A percentile compares a stretch with the other conserved stretches of the same genome.
phyloP scores from a whole-genome alignment of 2,113 vertebrate genomes.

The Malurus alboscapulatus region DNA sequence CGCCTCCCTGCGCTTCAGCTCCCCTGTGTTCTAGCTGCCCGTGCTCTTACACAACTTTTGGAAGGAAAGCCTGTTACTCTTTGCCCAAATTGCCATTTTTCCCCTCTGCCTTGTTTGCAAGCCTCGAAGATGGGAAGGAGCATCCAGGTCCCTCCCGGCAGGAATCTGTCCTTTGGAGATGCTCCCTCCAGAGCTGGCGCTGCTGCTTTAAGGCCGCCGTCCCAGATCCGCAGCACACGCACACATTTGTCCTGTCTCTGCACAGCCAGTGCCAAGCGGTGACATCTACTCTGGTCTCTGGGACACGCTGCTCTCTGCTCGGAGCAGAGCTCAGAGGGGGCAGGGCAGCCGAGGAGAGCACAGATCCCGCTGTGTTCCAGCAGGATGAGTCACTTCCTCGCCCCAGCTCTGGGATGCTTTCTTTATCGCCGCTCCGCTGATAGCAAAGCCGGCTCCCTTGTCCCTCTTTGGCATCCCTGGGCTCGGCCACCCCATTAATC shows the following conservation, averaged over 20 bases:
- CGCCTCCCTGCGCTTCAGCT: not conserved
- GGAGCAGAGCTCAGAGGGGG: not conserved
- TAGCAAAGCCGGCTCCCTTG: conserved; percentile 49
- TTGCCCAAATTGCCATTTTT: not conserved
- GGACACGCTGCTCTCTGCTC: conserved; percentile 71
- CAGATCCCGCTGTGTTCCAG: conserved; percentile 73
- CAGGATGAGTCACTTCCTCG: conserved; percentile 80
- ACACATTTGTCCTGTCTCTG: conserved; percentile 74
- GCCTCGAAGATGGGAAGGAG: accelerated
- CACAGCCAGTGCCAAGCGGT: conserved; percentile 80
- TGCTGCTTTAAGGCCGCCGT: conserved; percentile 71
- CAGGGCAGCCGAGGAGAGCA: not conserved
- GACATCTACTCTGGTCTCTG: conserved; percentile 80
- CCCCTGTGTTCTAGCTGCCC: not conserved
- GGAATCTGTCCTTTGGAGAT: not conserved
- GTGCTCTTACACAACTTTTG: not conserved
- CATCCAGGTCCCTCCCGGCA: not conserved
- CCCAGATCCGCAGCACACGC: conserved; percentile 64
- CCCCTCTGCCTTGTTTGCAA: not conserved
- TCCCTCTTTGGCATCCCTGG: conserved; percentile 38
- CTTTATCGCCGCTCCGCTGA: conserved; percentile 76
- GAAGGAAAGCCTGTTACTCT: not conserved
- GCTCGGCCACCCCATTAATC: conserved; percentile 77
- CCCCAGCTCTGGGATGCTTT: conserved; percentile 71
- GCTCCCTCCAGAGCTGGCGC: not conserved